Percentiles rank a stretch among this genome's conserved stretches.
Evolutionary conservation across 1,140 invertebrate genomes (phyloP).

Genomic region (Copidosoma floridanum): DNA sequence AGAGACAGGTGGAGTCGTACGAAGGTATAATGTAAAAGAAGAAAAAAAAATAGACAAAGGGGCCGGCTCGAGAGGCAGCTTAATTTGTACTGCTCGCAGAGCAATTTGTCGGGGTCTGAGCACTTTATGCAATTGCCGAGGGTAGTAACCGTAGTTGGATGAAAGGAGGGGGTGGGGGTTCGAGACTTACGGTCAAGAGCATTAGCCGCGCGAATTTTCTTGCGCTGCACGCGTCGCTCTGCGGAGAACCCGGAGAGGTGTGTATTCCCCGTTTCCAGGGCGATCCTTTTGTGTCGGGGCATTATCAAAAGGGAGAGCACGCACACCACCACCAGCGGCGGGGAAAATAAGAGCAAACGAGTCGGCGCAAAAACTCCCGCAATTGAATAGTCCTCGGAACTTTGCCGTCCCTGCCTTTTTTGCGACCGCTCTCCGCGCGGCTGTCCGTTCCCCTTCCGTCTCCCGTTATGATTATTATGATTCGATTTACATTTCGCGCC

Average conservation of each 20-base stretch:
- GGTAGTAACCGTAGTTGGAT: no score
- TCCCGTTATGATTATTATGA: constrained; percentile 17
- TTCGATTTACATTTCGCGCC: constrained; percentile 24
- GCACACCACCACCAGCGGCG: no score
- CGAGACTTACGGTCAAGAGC: no score
- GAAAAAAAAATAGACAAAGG: no score
- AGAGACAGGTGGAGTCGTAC: no score
- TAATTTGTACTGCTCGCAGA: no score
- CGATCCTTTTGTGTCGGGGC: constrained; percentile 10
- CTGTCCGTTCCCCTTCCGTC: background rate
- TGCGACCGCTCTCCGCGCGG: background rate
- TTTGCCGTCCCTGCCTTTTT: background rate
- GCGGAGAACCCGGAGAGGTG: background rate
- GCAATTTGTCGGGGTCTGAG: background rate
- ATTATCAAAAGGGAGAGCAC: constrained; percentile 2
- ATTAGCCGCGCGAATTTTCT: no score
- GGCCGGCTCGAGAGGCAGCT: no score
- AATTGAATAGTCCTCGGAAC: constrained; percentile 17
- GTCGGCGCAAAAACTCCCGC: background rate
- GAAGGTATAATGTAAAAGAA: no score
- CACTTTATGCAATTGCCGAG: background rate
- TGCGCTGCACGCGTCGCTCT: no score
- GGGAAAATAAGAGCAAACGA: background rate
- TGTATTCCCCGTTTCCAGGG: no score
- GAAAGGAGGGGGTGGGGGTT: no score